These are phyloP conservation scores for Creontiades dilutus DNA, from an alignment of 2,888 invertebrate genomes.

Conservation along the genomic window DNA sequence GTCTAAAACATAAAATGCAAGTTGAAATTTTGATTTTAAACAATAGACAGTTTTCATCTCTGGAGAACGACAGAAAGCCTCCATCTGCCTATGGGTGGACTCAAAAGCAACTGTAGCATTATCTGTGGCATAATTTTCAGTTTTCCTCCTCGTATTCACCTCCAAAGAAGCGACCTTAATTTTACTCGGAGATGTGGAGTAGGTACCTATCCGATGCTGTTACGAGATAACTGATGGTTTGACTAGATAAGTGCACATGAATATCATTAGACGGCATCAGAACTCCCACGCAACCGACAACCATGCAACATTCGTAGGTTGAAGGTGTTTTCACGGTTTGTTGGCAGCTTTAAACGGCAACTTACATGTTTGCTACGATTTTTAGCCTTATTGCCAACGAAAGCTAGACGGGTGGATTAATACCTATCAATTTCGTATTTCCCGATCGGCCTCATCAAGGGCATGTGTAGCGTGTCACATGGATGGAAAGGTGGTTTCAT, in stretches of 20 bases:
- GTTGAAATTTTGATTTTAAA: too few relatives aligned
- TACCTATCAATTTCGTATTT: background rate
- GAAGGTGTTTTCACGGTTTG: conserved; percentile 20
- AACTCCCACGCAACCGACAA: conserved; percentile 6
- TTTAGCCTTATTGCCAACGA: background rate
- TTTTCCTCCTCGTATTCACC: too few relatives aligned
- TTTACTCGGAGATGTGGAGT: background rate
- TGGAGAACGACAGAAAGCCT: too few relatives aligned
- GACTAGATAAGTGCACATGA: background rate
- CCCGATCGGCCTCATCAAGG: background rate
- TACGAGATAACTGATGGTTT: background rate
- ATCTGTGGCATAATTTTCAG: too few relatives aligned
- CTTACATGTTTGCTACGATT: background rate
- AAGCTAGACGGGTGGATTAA: background rate
- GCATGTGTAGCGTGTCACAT: background rate
- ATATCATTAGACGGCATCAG: background rate
- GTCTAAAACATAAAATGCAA: too few relatives aligned
- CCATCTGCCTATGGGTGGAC: too few relatives aligned
- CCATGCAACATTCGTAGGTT: background rate
- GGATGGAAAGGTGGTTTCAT: too few relatives aligned
- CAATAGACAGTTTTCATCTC: too few relatives aligned
- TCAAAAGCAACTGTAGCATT: too few relatives aligned
- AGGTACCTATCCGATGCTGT: too few relatives aligned
- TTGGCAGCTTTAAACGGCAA: background rate
- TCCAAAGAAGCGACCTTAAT: background rate